Base-by-base conservation (phyloP, 2,797 vertebrate genomes). In the Neoniphon sammara region DNA sequence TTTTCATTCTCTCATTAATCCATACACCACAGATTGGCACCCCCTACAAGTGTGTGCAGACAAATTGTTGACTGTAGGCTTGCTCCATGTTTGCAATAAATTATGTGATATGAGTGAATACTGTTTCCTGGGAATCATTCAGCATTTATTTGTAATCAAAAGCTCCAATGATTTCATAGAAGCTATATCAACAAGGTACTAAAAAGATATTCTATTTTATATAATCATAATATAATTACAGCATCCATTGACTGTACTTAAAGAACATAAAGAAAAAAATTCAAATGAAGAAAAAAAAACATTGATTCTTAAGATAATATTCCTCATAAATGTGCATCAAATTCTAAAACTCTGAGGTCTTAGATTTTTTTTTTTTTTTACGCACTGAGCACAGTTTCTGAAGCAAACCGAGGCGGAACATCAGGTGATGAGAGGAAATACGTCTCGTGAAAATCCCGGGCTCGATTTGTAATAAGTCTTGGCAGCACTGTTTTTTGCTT, bases 101-200 rank as follows among this genome's bases (percentile, higher is more conserved):
- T 57, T 46, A 62, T 34, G 53, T n/a, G 17, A 61, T 75, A 27
- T 71, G 66, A 76, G 64, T 66, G 66, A 62, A 69, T 82, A 83
- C 77, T 53, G 82, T 85, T 70, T 64, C 31, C 15, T 52, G 60
- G 85, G 61, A 85, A 86, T 88, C 73, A 81, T 83, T 79, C 34
- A 80, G 52, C 2, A 46, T 67, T 27, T 66, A 2, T 66, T 62
- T 49, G 53, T 55, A 66, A n/a, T 67, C 34, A 70, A 50, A 39
- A 64, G 36, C 66, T 44, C 14, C 42, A 44, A 5, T 44, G 14
- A 44, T 17, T 44, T 11, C 14, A 17, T 17, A 44, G 44, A 5
- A 12, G 17, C 44, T 4, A 17, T 42, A 42, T 14, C 11, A 42
- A 42, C 5, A 17, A n/a, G 25, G 56, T 57, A 15, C 30, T 62